Evolutionary conservation across 2,888 invertebrate species (phyloP).

Genomic region (Gnatocerus cornutus): DNA sequence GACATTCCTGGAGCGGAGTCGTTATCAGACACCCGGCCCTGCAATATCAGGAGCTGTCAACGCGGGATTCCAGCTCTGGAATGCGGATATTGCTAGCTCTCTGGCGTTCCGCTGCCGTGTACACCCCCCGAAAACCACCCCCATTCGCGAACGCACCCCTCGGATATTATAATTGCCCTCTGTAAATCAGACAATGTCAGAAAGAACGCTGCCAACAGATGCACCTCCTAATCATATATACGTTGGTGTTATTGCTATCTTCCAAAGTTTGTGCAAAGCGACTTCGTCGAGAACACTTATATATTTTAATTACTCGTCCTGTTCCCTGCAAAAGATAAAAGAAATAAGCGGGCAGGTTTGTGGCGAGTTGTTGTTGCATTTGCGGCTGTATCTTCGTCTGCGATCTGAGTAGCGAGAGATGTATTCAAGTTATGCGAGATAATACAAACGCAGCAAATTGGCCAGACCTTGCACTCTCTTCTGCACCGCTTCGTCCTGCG

Average conservation of each 20-base stretch:
- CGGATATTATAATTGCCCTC: constrained; percentile 54
- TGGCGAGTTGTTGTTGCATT: constrained; percentile 59
- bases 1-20: constrained; percentile 70
- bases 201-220: constrained; percentile 26
- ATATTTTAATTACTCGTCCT: constrained; percentile 45
- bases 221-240: background rate
- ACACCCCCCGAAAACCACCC: constrained; percentile 46
- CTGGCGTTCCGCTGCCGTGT: constrained; percentile 52
- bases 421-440: constrained; percentile 61
- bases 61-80: constrained; percentile 68
- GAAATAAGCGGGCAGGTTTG: constrained; percentile 57
- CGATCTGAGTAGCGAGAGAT: constrained; percentile 59
- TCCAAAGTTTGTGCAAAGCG: constrained; percentile 8
- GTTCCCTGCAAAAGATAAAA: constrained; percentile 47
- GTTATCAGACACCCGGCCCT: constrained; percentile 68
- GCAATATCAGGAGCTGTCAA: constrained; percentile 67
- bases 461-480: constrained; percentile 53
- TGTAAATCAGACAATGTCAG: constrained; percentile 52
- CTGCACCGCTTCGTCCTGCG: constrained; percentile 33
- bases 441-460: constrained; percentile 60
- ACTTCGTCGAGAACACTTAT: constrained; percentile 28
- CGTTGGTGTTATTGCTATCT: too few relatives aligned
- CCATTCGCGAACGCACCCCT: constrained; percentile 41
- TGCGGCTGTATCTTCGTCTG: constrained; percentile 58
- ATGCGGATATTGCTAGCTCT: constrained; percentile 69